Base-by-base conservation (phyloP, 2,113 vertebrate species). In the Dolichotis patagonum region DNA sequence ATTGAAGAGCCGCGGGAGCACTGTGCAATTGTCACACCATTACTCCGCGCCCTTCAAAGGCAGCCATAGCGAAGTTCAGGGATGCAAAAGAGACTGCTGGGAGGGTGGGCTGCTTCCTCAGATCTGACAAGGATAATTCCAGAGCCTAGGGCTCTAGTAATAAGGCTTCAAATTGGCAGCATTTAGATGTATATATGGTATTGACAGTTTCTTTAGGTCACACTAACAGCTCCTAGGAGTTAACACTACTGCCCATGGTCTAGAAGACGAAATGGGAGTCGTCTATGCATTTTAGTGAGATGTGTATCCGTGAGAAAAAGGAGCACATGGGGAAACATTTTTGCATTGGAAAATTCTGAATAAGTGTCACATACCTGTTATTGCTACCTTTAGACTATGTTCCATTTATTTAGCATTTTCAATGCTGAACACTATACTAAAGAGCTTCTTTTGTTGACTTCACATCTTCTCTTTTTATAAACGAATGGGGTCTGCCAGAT, bases 31-130 rank as follows among this genome's bases (percentile, higher is more conserved):
- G 92, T 97, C 95, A 85, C 88, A 35, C 97, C 96, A 73, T 97
- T 96, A 94, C 90, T 94, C 80, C 95, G 41, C 75, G 67, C 20
- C 85, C 71, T 69, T 46, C 80, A 97, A 93, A 98, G 49, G 43
- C 92, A 65, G 35, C 35, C 95, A 94, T 24, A 86, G 60, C 49
- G 81, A 96, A 94, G 94, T 91, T 95, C 97, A 97, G 92, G 97
- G 90, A 98, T 96, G 92, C 95, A 95, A 95, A 97, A 96, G 85
- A 97, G 95, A 96, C 88, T 94, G 94, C 97, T 95, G 96, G 88
- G 82, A 95, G 94, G 67, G 78, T 52, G 92, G 82, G 78, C 78
- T 52, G 78, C 80, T 95, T 97, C 89, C 96, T 94, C 84, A 92
- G 85, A 63, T 87, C 92, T 96, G 90, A 93, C 95, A 89, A 96